These are phyloP conservation scores for Drosophila ananassae DNA, from an alignment of 1,140 invertebrate genomes.

Conservation along the genomic window DNA sequence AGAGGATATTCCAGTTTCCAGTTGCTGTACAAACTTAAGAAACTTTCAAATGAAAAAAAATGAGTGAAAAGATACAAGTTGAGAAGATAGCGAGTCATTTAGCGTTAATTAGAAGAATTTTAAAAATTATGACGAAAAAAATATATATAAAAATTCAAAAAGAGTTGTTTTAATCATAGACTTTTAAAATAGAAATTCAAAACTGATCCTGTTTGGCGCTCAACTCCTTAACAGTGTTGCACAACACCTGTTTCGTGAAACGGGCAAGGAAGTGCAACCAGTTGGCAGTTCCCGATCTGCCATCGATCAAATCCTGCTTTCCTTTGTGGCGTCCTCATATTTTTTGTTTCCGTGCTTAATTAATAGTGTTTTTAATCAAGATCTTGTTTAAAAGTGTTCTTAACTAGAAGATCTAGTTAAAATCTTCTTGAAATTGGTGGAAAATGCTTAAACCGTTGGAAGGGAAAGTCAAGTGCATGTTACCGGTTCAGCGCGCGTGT, in stretches of 20 bases:
- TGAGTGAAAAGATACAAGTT: conserved; percentile 8
- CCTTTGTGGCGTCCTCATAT: not conserved
- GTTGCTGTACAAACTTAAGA: conserved; percentile 20
- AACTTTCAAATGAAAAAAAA: conserved; percentile 11
- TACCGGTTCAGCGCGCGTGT: not conserved
- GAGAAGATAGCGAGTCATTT: conserved; percentile 23
- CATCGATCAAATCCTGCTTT: not conserved
- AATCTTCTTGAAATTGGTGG: no score
- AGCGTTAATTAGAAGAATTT: conserved; percentile 72
- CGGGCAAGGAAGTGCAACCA: not conserved
- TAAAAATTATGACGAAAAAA: conserved; percentile 43
- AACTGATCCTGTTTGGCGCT: not conserved
- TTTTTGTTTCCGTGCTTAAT: not conserved
- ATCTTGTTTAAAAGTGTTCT: not conserved
- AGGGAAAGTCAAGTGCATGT: not conserved
- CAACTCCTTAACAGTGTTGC: not conserved
- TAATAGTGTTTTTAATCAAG: not conserved
- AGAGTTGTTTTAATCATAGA: not conserved
- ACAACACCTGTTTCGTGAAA: not conserved
- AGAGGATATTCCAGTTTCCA: conserved; percentile 8
- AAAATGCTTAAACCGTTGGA: not conserved
- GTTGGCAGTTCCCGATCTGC: not conserved
- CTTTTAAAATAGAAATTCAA: not conserved
- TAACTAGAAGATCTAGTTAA: no score
- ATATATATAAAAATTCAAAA: conserved; percentile 1